Percentiles rank a stretch among this genome's conserved stretches.
phyloP scores from a whole-genome alignment of 2,888 invertebrate genomes.

The Cabera pusaria region DNA sequence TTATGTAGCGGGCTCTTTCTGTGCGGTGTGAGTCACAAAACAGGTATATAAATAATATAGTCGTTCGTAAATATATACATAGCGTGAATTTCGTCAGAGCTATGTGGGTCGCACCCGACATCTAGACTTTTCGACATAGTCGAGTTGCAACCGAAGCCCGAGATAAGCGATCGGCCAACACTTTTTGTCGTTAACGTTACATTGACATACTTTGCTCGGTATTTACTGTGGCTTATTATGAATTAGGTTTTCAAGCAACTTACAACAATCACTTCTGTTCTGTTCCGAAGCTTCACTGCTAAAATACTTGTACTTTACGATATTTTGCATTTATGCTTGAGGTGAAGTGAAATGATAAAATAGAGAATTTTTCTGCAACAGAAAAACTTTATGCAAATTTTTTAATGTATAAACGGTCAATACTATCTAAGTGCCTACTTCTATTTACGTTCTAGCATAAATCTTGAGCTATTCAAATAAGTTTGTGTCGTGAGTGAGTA shows the following conservation, averaged over 20 bases:
- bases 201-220: conserved; percentile 50
- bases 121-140: conserved; percentile 65
- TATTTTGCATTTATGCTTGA: too few species aligned
- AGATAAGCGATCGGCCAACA: conserved; percentile 50
- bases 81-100: conserved; percentile 57
- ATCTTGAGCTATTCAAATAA: conserved; percentile 14
- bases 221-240: conserved; percentile 34
- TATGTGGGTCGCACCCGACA: conserved; percentile 60
- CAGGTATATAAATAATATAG: conserved; percentile 40
- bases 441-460: conserved; percentile 1
- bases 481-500: conserved; percentile 19
- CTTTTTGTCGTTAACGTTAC: conserved; percentile 58
- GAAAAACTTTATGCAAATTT: too few species aligned
- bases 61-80: conserved; percentile 45
- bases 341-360: too few species aligned
- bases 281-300: too few species aligned
- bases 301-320: too few species aligned
- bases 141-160: conserved; percentile 39
- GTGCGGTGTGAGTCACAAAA: conserved; percentile 40
- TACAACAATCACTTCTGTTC: too few species aligned
- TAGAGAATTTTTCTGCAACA: too few species aligned
- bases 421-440: background rate
- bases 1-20: too few species aligned
- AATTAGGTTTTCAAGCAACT: conserved; percentile 32
- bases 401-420: too few species aligned